Evolutionary conservation across 2,888 invertebrate genomes (phyloP), one percentile per base, ranked within the genome.

Genomic region (Teinopalpus imperialis): DNA sequence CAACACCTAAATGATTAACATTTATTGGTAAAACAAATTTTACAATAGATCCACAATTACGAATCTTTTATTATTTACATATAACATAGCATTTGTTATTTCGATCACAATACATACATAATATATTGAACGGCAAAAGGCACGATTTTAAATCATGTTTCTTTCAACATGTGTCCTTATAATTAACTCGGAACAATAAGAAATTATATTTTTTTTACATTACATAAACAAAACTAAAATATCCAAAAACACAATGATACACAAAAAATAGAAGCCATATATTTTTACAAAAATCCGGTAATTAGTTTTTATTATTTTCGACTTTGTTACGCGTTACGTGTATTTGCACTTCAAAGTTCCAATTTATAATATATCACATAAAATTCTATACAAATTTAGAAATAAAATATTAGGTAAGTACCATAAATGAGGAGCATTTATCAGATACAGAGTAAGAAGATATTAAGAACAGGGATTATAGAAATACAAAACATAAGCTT

Each of bases 1-100:
- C 48, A 60, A 54, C 53, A 50, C 49, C n/a, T 8, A 48, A 39
- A 43, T 46, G 58, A 64, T 69, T 67, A 70, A 63, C 56, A 54
- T 81, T 80, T 83, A 82, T 67, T 83, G 53, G 61, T 68, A 78
- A 82, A 77, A 68, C 23, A 35, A 76, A 79, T 80, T 82, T 74
- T 83, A 82, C 83, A 82, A 62, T 73, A 7, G 20, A 36, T 16
- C n/a, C 34, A 45, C 40, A 34, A 26, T 14, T 10, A 14, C 29
- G 35, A 20, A 27, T 21, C 37, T 5, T 2, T 32, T 44, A 16
- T 8, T 41, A 46, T 34, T 30, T 35, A 46, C 40, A 46, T 30
- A 29, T 41, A 41, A 32, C 32, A 46, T 41, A 23, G 23, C 34
- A 32, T 23, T 32, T 4, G 10, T 20, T 41, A 30, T 31, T 26